phyloP scores from a whole-genome alignment of 2,888 invertebrate species.

The Serrognathus titanus region DNA sequence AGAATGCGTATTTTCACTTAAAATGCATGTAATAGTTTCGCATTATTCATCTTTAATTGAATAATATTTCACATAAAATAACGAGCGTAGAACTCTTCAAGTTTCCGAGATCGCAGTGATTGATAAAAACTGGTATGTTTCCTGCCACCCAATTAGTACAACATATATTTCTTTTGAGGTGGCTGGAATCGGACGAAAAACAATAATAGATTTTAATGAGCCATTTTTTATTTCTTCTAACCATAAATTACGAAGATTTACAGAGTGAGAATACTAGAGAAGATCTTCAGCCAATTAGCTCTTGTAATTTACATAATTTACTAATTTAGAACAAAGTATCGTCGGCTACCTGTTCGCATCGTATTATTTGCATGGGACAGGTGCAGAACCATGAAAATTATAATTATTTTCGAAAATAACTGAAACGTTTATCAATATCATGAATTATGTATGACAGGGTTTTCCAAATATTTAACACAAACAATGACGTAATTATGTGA shows the following conservation, averaged over 20 bases:
- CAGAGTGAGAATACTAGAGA: background rate
- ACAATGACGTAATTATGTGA: no score
- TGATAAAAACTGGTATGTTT: conserved; percentile 30
- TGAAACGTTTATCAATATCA: background rate
- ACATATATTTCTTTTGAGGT: conserved; percentile 28
- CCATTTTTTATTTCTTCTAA: conserved; percentile 13
- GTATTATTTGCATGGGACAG: background rate
- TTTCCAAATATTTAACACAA: no score
- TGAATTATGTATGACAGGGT: background rate
- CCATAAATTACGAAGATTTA: conserved; percentile 19
- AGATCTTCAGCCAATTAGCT: background rate
- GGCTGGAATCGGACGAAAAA: conserved; percentile 24
- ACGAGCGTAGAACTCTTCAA: conserved; percentile 12
- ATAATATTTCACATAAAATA: conserved; percentile 20
- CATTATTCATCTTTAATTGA: conserved; percentile 10
- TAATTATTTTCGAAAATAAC: background rate
- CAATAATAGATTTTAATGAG: conserved; percentile 28
- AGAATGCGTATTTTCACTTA: no score
- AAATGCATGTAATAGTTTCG: background rate
- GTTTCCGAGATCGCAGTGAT: conserved; percentile 11
- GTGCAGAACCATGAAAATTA: background rate
- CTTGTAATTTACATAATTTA: conserved; percentile 2
- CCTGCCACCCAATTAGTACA: conserved; percentile 33
- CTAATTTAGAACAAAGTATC: background rate
- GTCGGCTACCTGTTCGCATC: background rate